Base-by-base conservation (phyloP, 2,888 invertebrate genomes). In the Allygus modestus region DNA sequence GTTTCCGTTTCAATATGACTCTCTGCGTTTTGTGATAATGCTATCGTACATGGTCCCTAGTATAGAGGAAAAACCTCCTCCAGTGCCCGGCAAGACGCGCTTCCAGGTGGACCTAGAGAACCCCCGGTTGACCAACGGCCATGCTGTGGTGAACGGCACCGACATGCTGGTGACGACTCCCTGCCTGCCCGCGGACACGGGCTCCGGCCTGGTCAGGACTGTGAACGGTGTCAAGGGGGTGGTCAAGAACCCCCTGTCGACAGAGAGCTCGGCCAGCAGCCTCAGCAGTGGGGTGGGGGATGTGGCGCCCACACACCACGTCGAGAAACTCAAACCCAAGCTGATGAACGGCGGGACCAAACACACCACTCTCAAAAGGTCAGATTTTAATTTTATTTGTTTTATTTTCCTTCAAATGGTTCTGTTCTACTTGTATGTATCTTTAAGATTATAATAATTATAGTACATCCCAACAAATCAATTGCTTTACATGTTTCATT, bases 11-110 rank as follows among this genome's bases (percentile, higher is more conserved):
- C 58, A 58, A n/a, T 23, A 58, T 58, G 58, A 58, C 58, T 23
- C 7, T 37, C 5, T 37, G 37, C n/a, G n/a, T n/a, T 31, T 37
- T 12, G 75, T 77, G 75, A 77, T 87, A 86, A 96, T 96, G 96
- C 92, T 96, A 92, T 95, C 95, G 87, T 95, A 96, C 90, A 95
- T 96, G 94, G 92, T 95, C 88, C 95, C 95, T 61, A 87, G 86
- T 81, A 93, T 94, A 89, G 95, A 95, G 89, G 95, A 95, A 90
- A 95, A 95, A 90, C 94, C 95, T 83, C 94, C 95, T 83, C 93
- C 93, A 87, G 93, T 89, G 88, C 90, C 93, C 83, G 84, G 88
- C 43, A n/a, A n/a, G 89, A 90, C 90, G 87, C 92, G 93, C 88
- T 92, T 92, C 23, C 91, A 92, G 86, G 89, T 93, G 89, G 91